Evolutionary conservation across 30 jellyfish, hydroid and myxozoan genomes (phyloP), one percentile per base, ranked within the genome.

Genomic region (Cassiopea xamachana): DNA sequence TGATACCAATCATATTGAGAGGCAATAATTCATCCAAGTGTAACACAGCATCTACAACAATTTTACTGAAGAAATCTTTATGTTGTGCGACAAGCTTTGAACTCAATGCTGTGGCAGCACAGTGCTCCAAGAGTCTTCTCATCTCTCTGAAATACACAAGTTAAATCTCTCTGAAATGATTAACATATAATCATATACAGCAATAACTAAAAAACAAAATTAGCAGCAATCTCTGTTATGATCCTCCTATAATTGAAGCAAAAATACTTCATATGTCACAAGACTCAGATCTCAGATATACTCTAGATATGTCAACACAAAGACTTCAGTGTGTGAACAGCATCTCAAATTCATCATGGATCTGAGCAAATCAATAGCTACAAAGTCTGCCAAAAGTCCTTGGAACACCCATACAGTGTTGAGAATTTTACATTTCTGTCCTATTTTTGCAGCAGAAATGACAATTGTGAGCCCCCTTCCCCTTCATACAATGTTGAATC

Each of bases 71-170:
- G 60, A 96, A 92, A 1, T 90, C 98, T 81, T 96, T 96, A 62
- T 96, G 98, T 51, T 97, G 90, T 60, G 98, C 97, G 19, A 96
- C 98, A 12, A 96, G 92, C 49, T 96, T 96, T 44, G 98, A 91
- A 89, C 97, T 96, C 68, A 96, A 83, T 1, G 99, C 98, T 8
- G 99, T 96, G 16, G 96, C 99, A 15, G 99, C 99, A 93, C 99
- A 96, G 45, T 91, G 89, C 90, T 92, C 98, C 67, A 96, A 82
- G 1, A 96, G 82, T 61, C 92, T 86, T 77, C 96, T 79, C 98
- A 96, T 92, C 77, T 96, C 99, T 47, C 99, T 96, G 89, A 55
- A 94, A 74, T n/a, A 19, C 47, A 80, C 15, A 7, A 14, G 13
- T 6, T 55, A 55, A 3, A 55, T 55, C 64, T 3, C 39, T 27